Percentiles rank a stretch among this genome's conserved stretches.
Conservation (phyloP, 2,113 vertebrate species). For the Leptodactylus fuscus region DNA sequence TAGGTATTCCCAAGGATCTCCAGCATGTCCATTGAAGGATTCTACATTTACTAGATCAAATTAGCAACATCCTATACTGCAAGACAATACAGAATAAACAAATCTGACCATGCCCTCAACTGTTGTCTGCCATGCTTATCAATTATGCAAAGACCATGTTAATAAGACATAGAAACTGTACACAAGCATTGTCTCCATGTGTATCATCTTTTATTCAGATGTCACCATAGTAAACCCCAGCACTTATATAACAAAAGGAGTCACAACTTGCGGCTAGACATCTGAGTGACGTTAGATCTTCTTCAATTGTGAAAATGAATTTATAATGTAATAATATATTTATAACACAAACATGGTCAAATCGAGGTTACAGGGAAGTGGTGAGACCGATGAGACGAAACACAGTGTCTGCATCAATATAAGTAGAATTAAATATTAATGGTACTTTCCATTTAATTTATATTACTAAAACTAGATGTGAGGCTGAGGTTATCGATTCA, state of each 20-base stretch:
- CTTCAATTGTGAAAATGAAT: constrained; percentile 13
- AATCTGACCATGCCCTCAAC: not conserved
- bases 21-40: too few species aligned
- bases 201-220: not conserved
- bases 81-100: not conserved
- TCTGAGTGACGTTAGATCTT: not conserved
- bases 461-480: constrained; percentile 44
- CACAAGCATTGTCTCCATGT: not conserved
- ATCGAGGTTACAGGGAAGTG: not conserved
- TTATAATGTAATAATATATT: constrained; percentile 2
- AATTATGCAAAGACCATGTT: constrained; percentile 9
- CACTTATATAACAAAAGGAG: not conserved
- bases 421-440: constrained; percentile 38
- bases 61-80: not conserved
- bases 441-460: constrained; percentile 43
- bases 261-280: not conserved
- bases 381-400: constrained; percentile 29
- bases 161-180: not conserved
- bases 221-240: not conserved
- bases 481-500: constrained; percentile 34
- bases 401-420: constrained; percentile 34
- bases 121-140: constrained; percentile 4
- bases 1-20: too few species aligned
- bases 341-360: constrained; percentile 4
- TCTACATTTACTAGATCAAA: too few species aligned